phyloP scores from a whole-genome alignment of 1,140 invertebrate species.

The Aphelenchoides avenae region DNA sequence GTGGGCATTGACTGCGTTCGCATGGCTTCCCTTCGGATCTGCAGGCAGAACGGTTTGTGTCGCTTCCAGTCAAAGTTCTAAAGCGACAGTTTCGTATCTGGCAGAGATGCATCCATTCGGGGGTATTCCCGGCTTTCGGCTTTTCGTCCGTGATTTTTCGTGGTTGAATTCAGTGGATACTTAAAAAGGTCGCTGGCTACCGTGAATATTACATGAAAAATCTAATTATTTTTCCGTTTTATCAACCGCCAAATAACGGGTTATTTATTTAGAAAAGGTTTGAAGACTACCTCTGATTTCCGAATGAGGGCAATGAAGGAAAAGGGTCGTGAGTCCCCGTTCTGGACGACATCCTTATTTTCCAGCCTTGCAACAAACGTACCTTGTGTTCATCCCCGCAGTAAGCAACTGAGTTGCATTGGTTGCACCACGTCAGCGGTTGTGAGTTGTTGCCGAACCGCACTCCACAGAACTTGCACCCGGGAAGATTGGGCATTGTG shows the following conservation, averaged over 20 bases:
- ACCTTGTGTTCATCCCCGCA: constrained; percentile 25
- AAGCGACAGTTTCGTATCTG: not conserved
- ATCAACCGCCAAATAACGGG: not conserved
- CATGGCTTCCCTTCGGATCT: not conserved
- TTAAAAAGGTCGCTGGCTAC: not conserved
- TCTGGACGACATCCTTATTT: not conserved
- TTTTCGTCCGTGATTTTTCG: not conserved
- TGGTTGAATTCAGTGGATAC: not conserved
- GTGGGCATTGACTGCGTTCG: constrained; percentile 23
- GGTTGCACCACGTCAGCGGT: constrained; percentile 18
- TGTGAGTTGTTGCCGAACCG: not conserved
- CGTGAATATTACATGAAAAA: not conserved
- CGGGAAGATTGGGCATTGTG: too few relatives aligned
- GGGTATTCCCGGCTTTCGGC: not conserved
- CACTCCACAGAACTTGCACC: constrained; percentile 6
- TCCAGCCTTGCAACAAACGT: not conserved
- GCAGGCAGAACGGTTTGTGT: constrained; percentile 27
- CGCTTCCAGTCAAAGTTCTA: constrained; percentile 29
- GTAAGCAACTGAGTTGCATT: constrained; percentile 16
- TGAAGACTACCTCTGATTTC: not conserved
- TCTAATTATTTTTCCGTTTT: not conserved
- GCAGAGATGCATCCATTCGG: not conserved
- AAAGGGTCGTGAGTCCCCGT: not conserved
- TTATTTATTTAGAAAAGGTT: constrained; percentile 5
- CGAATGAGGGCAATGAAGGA: too few relatives aligned